These are phyloP conservation scores for Cyanoliseus patagonus DNA, from an alignment of 2,113 vertebrate genomes.

Conservation along the genomic window DNA sequence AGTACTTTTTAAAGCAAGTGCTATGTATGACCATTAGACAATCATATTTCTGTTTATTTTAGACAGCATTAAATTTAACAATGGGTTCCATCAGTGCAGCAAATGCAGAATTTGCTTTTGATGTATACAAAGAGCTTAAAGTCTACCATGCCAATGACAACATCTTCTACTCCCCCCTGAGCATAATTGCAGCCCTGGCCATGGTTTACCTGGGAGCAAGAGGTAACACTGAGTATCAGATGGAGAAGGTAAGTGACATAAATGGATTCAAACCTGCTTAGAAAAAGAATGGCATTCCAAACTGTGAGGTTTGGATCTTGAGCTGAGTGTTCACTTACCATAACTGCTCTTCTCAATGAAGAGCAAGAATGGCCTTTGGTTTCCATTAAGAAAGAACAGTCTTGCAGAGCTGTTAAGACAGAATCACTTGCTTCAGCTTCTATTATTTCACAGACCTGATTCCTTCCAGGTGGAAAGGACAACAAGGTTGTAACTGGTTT, in stretches of 20 bases:
- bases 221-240: conserved; percentile 81
- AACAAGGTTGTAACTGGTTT: background rate
- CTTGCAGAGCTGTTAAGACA: background rate
- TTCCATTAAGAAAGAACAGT: background rate
- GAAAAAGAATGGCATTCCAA: background rate
- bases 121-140: conserved; percentile 79
- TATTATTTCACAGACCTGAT: background rate
- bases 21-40: background rate
- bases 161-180: conserved; percentile 84
- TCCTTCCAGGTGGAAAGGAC: background rate
- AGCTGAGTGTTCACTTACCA: background rate
- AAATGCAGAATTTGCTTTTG: conserved; percentile 81
- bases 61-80: background rate
- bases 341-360: background rate
- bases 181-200: conserved; percentile 82
- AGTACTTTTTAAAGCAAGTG: background rate
- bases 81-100: conserved; percentile 76
- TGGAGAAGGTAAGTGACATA: conserved; percentile 79
- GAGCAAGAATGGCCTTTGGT: background rate
- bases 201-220: conserved; percentile 84
- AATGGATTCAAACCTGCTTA: background rate
- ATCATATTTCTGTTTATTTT: background rate
- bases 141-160: conserved; percentile 64
- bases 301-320: background rate
- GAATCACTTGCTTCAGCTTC: background rate